Evolutionary conservation across 2,888 invertebrate species (phyloP).

Genomic region (Cataglyphis cursor): DNA sequence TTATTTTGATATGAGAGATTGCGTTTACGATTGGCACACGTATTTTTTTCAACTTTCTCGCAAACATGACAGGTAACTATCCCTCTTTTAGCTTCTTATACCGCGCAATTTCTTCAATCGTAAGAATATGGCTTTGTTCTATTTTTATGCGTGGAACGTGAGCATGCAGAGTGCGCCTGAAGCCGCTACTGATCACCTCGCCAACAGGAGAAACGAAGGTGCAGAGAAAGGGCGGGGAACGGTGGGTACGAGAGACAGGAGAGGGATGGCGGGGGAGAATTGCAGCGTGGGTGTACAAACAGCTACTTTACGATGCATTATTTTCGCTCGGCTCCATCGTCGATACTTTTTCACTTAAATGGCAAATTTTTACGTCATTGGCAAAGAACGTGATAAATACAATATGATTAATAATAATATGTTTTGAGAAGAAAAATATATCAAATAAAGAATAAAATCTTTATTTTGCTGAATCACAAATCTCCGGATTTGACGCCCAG

Average conservation of each 20-base stretch:
- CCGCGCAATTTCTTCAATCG: not conserved
- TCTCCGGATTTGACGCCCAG: no score
- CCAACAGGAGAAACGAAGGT: constrained; percentile 52
- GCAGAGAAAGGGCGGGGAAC: constrained; percentile 40
- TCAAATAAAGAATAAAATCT: not conserved
- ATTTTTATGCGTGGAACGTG: constrained; percentile 4
- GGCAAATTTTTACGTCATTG: not conserved
- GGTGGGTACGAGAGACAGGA: constrained; percentile 6
- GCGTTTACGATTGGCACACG: not conserved
- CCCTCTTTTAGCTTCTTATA: not conserved
- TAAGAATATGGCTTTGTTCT: not conserved
- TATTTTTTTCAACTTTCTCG: not conserved
- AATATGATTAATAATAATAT: not conserved
- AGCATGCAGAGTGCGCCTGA: constrained; percentile 8
- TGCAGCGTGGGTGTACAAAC: constrained; percentile 60
- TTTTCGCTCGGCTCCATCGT: constrained; percentile 43
- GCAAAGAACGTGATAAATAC: not conserved
- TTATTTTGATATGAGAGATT: not conserved
- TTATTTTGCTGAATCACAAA: not conserved
- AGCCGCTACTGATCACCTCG: constrained; percentile 51
- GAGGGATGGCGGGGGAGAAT: constrained; percentile 38
- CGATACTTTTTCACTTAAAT: constrained; percentile 46
- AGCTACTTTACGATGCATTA: constrained; percentile 64
- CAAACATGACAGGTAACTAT: not conserved
- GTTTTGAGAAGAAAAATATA: not conserved